These are phyloP conservation scores for Ceramica pisi DNA, from an alignment of 2,888 invertebrate species.

Conservation along the genomic window DNA sequence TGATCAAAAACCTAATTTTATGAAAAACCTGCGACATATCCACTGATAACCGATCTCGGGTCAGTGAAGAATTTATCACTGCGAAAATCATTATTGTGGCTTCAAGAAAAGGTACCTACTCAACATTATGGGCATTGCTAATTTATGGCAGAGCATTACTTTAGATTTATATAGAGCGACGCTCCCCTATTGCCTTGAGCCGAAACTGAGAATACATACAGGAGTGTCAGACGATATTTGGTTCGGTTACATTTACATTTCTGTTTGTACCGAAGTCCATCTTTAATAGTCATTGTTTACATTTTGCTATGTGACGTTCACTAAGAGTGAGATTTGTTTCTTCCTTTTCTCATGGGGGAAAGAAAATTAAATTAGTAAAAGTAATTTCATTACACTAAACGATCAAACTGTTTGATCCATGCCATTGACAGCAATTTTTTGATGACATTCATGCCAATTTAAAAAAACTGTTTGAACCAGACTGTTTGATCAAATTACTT, in stretches of 20 bases:
- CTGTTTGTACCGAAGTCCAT: constrained; percentile 7
- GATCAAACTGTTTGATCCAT: no score
- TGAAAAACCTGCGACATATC: no score
- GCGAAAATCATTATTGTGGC: not conserved
- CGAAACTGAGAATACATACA: constrained; percentile 23
- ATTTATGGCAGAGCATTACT: not conserved
- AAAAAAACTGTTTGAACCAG: no score
- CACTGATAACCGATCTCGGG: not conserved
- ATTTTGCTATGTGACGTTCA: constrained; percentile 1
- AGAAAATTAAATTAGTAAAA: no score
- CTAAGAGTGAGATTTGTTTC: not conserved
- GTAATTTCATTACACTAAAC: no score
- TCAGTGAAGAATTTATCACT: not conserved
- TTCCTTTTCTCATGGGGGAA: not conserved
- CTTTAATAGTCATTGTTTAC: constrained; percentile 10
- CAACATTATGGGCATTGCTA: not conserved
- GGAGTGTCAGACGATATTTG: constrained; percentile 39
- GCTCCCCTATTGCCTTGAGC: constrained; percentile 24
- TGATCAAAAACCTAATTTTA: no score
- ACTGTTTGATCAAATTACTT: no score
- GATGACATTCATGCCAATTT: no score
- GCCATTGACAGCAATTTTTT: no score
- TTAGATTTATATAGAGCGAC: constrained; percentile 3
- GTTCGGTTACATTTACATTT: not conserved
- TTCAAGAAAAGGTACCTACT: not conserved